These are phyloP conservation scores for Troglohyphantes excavatus DNA, from an alignment of 2,888 invertebrate species.

Conservation along the genomic window DNA sequence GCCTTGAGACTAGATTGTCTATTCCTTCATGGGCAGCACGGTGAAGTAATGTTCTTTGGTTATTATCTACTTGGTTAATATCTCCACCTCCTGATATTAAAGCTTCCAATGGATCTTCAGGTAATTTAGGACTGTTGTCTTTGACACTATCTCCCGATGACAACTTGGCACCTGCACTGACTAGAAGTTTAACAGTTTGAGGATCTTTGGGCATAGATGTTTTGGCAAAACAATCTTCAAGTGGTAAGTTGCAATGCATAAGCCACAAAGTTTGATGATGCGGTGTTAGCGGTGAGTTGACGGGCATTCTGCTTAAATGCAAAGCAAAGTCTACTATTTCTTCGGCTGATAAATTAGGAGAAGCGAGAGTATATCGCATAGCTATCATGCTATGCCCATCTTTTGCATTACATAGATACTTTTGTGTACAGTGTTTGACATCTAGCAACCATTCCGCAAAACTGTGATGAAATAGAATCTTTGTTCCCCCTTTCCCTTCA, in stretches of 20 bases:
- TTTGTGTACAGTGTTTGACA: constrained; percentile 98
- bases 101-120: constrained; percentile 75
- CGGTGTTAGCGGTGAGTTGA: constrained; percentile 82
- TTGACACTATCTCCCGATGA: constrained; percentile 81
- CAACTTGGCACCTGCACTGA: constrained; percentile 88
- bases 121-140: constrained; percentile 71
- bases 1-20: constrained; percentile 86
- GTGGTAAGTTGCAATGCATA: constrained; percentile 86
- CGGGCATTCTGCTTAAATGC: constrained; percentile 83
- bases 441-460: constrained; percentile 97
- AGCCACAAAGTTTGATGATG: constrained; percentile 90
- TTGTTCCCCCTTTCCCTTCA: constrained; percentile 80
- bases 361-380: constrained; percentile 87
- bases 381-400: constrained; percentile 95
- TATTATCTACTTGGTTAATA: constrained; percentile 85
- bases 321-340: constrained; percentile 84
- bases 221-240: constrained; percentile 79
- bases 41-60: constrained; percentile 88
- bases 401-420: constrained; percentile 92
- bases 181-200: constrained; percentile 84
- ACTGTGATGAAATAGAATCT: constrained; percentile 93
- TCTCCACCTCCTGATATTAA: constrained; percentile 82
- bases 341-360: constrained; percentile 82
- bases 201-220: constrained; percentile 79
- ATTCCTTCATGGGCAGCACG: constrained; percentile 90